Evolutionary conservation across 2,888 invertebrate species (phyloP), one percentile per base, ranked within the genome.

Genomic region (Ernsta delagoae): DNA sequence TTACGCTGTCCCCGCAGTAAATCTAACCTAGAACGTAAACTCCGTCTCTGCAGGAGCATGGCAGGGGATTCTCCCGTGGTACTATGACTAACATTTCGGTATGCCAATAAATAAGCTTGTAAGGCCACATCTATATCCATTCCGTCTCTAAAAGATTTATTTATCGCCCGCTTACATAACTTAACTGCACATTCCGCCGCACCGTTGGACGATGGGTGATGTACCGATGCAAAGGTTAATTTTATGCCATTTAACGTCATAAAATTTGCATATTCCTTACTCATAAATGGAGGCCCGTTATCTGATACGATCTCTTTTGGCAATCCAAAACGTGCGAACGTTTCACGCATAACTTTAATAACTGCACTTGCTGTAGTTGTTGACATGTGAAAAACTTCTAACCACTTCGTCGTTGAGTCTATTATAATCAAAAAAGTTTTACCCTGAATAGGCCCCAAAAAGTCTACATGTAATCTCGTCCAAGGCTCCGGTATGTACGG

Each of bases 341-440:
- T 48, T 12, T 48, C 48, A 2, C 48, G 12, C 12, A 48, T 16
- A 7, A 48, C 12, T 6, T 48, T 48, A 48, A 48, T 48, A 7
- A 48, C 48, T 48, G 48, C 48, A 3, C 48, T 16, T 6, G 48
- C 48, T 1, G 48, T 48, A 3, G 48, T 48, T 48, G 1, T 48
- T 12, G 2, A 7, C 48, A 48, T 48, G 6, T 16, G 2, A 7
- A 48, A 48, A 48, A 48, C 48, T 48, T 48, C 48, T 6, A 48
- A 12, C 48, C 48, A 48, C 12, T 48, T 48, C 1, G 48, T 11
- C 12, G 50, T 53, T 8, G 50, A 53, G 4, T 53, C 50, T 4
- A 53, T 53, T 8, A 53, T 53, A 24, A 53, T 8, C 8, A 50
- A 50, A 16, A 50, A 50, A 7, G 50, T 50, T 50, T 50, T 50